Conservation (phyloP, 1,140 invertebrate species). For the Augochlora pura region DNA sequence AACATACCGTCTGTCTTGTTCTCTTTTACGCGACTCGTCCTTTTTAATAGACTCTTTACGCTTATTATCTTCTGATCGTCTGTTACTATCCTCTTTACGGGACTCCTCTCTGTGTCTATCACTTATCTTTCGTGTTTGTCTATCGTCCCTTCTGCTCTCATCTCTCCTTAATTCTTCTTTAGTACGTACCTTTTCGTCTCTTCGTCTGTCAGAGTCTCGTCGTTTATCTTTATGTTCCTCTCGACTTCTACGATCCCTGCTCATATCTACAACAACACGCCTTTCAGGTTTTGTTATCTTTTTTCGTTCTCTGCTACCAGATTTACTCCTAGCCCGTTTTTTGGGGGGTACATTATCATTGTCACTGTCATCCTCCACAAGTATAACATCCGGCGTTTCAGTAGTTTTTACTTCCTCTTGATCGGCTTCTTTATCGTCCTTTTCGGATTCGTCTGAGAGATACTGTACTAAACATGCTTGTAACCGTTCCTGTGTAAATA, state of each 20-base stretch:
- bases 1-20: constrained; percentile 73
- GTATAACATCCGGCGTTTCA: constrained; percentile 75
- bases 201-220: constrained; percentile 69
- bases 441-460: constrained; percentile 77
- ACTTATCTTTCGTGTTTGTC: constrained; percentile 62
- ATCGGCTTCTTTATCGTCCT: constrained; percentile 65
- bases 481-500: constrained; percentile 78
- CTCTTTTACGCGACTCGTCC: constrained; percentile 72
- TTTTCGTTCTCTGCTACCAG: constrained; percentile 70
- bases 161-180: constrained; percentile 74
- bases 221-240: constrained; percentile 72
- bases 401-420: constrained; percentile 57
- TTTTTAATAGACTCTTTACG: constrained; percentile 67
- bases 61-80: constrained; percentile 72
- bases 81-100: constrained; percentile 74
- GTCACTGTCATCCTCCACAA: constrained; percentile 77
- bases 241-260: constrained; percentile 69
- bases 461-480: constrained; percentile 82
- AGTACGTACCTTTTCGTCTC: constrained; percentile 67
- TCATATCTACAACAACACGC: constrained; percentile 77
- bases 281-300: constrained; percentile 74
- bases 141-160: constrained; percentile 75
- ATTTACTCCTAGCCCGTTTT: constrained; percentile 72
- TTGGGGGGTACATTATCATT: constrained; percentile 65
- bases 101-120: constrained; percentile 76